Conservation (phyloP, 92 coral and sea anemone genomes). For the Actinernus sp. region DNA sequence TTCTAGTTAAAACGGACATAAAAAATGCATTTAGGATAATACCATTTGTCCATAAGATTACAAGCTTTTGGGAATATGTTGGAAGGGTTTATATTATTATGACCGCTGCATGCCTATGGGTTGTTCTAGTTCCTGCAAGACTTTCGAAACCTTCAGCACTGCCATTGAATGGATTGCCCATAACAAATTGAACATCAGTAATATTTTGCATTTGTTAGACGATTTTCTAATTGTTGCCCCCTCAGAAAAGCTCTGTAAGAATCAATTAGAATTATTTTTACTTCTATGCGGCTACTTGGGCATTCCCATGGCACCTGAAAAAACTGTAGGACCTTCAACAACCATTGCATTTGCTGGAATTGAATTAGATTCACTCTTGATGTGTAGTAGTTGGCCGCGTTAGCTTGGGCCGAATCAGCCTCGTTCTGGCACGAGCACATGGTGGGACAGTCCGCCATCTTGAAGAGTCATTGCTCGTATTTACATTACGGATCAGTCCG, state of each 20-base stretch:
- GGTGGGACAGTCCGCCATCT: too few species aligned
- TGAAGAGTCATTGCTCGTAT: too few species aligned
- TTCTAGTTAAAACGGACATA: conserved; percentile 52
- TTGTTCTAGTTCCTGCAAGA: conserved; percentile 55
- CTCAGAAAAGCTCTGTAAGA: conserved; percentile 12
- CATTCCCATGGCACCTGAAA: conserved; percentile 70
- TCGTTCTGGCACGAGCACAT: too few species aligned
- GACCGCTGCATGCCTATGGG: conserved; percentile 59
- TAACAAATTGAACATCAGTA: conserved; percentile 7
- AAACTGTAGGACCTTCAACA: conserved; percentile 25
- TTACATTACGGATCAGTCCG: too few species aligned
- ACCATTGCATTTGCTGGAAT: conserved; percentile 24
- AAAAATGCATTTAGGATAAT: conserved; percentile 66
- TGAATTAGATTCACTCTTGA: conserved; percentile 20
- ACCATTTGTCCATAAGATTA: conserved; percentile 53
- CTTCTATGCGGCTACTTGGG: conserved; percentile 33
- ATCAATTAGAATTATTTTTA: conserved; percentile 29
- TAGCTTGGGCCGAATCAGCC: too few species aligned
- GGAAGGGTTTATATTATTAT: conserved; percentile 41
- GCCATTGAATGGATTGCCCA: conserved; percentile 51
- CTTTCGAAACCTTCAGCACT: conserved; percentile 56
- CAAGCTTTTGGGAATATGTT: conserved; percentile 26
- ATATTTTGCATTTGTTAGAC: conserved; percentile 54
- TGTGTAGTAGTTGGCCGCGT: too few species aligned
- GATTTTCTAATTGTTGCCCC: conserved; percentile 40